phyloP scores from a whole-genome alignment of 1,140 invertebrate species.

The Anastatus disparis region DNA sequence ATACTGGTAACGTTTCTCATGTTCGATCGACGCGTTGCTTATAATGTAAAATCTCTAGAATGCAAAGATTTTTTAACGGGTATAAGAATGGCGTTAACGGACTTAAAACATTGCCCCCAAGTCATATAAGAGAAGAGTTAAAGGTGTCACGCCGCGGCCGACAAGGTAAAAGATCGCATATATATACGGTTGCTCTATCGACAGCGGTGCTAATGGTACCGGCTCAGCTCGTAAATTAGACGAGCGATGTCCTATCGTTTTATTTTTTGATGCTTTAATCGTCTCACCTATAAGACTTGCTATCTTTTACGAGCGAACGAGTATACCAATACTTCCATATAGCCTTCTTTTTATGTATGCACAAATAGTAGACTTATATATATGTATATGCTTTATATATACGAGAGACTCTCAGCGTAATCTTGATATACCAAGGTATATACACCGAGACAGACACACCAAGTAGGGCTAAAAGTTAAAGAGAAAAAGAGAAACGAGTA shows the following conservation, averaged over 20 bases:
- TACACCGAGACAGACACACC: no score
- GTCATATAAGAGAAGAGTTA: neutral
- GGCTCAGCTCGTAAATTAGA: conserved; percentile 31
- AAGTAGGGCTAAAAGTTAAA: no score
- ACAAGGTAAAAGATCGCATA: no score
- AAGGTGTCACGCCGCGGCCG: neutral
- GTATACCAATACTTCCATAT: no score
- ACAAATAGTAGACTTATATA: no score
- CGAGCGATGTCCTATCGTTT: conserved; percentile 10
- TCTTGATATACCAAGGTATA: neutral
- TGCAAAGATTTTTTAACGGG: no score
- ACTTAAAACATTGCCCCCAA: neutral
- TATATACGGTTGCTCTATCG: no score
- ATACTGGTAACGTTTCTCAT: neutral
- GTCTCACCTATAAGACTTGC: conserved; percentile 1
- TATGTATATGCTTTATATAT: conserved; percentile 21
- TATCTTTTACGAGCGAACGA: conserved; percentile 5
- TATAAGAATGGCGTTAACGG: no score
- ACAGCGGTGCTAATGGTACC: conserved; percentile 13
- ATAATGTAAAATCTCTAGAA: no score
- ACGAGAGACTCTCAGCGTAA: neutral
- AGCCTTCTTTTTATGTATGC: neutral
- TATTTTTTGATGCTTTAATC: conserved; percentile 25
- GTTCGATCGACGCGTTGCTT: no score
- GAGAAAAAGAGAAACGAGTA: no score